Evolutionary conservation across 2,113 vertebrate genomes (phyloP).

Genomic region (Cygnus atratus): DNA sequence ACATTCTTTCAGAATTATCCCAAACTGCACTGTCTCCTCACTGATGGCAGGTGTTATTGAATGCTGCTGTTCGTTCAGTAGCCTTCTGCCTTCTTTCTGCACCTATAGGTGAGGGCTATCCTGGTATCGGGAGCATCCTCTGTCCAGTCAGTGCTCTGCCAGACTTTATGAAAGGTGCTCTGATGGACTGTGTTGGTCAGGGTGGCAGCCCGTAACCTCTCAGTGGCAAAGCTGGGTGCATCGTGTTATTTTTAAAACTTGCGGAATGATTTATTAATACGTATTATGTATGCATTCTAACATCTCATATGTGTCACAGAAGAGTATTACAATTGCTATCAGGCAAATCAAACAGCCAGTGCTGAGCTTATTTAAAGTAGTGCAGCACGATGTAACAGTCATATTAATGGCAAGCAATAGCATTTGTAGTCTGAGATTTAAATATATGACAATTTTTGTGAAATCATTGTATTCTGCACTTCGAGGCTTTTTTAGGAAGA

Average conservation of each 20-base stretch:
- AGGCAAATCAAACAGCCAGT: not conserved
- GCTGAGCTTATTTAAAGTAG: not conserved
- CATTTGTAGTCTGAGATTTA: not conserved
- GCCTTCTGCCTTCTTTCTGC: not conserved
- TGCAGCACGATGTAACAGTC: not conserved
- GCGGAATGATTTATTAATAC: not conserved
- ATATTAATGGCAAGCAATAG: not conserved
- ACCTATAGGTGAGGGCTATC: not conserved
- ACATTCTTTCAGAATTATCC: not conserved
- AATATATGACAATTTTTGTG: not conserved
- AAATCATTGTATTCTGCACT: not conserved
- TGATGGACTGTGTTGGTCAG: fast-evolving
- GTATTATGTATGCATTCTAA: not conserved
- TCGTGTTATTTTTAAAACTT: not conserved
- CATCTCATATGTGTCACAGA: fast-evolving
- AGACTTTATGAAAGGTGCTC: not conserved
- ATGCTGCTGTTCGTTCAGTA: not conserved
- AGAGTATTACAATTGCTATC: not conserved
- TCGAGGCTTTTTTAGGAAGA: not conserved
- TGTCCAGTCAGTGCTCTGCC: not conserved
- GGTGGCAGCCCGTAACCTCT: not conserved
- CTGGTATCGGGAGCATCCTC: not conserved
- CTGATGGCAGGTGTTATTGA: not conserved
- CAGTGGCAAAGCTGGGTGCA: not conserved
- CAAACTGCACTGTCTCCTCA: not conserved